Conservation (phyloP, 2,113 vertebrate species). For the Brachionichthys hirsutus region DNA sequence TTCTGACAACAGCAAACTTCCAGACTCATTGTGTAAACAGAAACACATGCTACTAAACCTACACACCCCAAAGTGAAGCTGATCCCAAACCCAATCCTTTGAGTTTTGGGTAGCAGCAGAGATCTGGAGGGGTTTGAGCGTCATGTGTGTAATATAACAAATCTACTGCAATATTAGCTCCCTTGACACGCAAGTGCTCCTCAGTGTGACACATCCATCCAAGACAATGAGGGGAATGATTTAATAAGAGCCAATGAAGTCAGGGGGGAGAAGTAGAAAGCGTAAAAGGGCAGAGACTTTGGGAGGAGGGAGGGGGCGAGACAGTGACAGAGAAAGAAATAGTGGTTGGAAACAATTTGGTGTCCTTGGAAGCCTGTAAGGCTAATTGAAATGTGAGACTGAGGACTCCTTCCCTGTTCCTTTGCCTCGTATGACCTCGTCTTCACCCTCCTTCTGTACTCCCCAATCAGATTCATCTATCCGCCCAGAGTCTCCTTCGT, state of each 20-base stretch:
- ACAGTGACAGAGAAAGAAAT: conserved; percentile 39
- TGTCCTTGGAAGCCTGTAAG: conserved; percentile 66
- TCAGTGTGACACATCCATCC: conserved; percentile 44
- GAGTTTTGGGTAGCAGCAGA: conserved; percentile 1
- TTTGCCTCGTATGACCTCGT: conserved; percentile 50
- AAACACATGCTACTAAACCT: not conserved
- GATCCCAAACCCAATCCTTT: not conserved
- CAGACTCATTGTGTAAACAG: not conserved
- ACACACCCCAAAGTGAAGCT: not conserved
- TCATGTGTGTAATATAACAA: conserved; percentile 28
- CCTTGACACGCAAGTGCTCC: conserved; percentile 24
- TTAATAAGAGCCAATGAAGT: conserved; percentile 40
- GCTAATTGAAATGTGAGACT: conserved; percentile 67
- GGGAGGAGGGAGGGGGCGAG: not conserved
- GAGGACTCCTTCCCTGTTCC: conserved; percentile 24
- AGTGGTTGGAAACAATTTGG: conserved; percentile 64
- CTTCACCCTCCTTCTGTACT: conserved; percentile 40
- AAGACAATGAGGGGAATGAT: conserved; percentile 39
- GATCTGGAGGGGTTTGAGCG: not conserved
- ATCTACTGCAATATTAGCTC: conserved; percentile 23
- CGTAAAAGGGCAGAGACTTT: conserved; percentile 7
- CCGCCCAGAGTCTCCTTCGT: conserved; percentile 39
- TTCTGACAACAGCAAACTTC: too few relatives aligned
- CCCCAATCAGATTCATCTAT: conserved; percentile 58
- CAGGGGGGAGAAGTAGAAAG: conserved; percentile 15